Percentiles rank a stretch among this genome's conserved stretches.
phyloP scores from a whole-genome alignment of 2,113 vertebrate species.

The Pelusios castaneus region DNA sequence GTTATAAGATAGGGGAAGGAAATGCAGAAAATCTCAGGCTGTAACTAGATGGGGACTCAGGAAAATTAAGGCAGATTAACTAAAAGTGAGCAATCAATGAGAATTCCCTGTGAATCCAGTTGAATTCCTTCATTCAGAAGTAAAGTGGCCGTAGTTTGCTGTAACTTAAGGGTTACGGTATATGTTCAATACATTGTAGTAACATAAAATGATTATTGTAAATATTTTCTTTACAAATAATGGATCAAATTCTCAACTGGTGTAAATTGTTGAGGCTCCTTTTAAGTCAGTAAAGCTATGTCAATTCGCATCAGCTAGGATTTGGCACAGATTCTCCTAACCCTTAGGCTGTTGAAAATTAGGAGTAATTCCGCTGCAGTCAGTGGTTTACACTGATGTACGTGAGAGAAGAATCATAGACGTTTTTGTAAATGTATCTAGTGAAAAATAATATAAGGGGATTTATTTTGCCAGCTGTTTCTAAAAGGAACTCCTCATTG shows the following conservation, averaged over 20 bases:
- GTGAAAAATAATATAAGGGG: not conserved
- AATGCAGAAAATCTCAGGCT: no score
- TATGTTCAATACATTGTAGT: accelerated
- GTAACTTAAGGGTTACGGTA: not conserved
- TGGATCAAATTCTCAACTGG: not conserved
- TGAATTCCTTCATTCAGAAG: not conserved
- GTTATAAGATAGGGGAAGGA: not conserved
- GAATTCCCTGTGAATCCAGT: not conserved
- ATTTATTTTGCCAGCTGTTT: not conserved
- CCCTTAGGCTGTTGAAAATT: not conserved
- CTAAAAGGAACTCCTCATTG: not conserved
- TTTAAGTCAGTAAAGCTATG: not conserved
- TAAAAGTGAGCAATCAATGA: not conserved
- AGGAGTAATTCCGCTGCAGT: not conserved
- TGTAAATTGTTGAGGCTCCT: not conserved
- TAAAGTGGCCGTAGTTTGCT: not conserved
- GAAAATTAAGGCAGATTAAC: not conserved
- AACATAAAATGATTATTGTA: not conserved
- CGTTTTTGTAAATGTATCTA: not conserved
- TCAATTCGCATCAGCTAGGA: not conserved
- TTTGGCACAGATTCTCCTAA: not conserved
- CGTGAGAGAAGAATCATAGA: not conserved
- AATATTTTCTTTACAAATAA: not conserved
- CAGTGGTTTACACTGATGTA: not conserved
- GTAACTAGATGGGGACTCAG: not conserved